Evolutionary conservation across 2,888 invertebrate genomes (phyloP).

Genomic region (Oligia latruncula): DNA sequence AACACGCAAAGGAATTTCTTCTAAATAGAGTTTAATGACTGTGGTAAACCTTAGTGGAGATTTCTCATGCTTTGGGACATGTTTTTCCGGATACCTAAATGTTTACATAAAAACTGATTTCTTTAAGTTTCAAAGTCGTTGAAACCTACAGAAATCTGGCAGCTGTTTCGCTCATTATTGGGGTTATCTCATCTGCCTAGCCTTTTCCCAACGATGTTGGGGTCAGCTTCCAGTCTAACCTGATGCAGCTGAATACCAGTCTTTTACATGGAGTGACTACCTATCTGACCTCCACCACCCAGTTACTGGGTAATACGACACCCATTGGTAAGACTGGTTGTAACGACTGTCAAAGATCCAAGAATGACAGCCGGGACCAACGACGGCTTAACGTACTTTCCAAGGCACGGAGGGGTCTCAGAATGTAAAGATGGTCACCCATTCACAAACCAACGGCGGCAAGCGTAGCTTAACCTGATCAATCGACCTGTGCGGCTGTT

Average conservation of each 20-base stretch:
- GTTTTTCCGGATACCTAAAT: not conserved
- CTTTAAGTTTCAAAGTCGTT: not conserved
- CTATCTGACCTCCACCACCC: not conserved
- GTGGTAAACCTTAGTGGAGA: not conserved
- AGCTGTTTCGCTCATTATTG: not conserved
- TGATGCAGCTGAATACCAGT: not conserved
- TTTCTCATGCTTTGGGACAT: not conserved
- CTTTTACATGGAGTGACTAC: not conserved
- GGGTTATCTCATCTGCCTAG: too few relatives aligned
- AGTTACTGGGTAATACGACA: not conserved
- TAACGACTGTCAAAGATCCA: not conserved
- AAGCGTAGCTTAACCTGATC: not conserved
- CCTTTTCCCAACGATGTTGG: not conserved
- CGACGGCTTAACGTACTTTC: not conserved
- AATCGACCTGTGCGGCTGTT: not conserved
- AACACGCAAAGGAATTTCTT: slow-evolving; percentile 18
- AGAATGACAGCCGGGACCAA: not conserved
- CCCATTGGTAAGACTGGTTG: not conserved
- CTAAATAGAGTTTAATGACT: slow-evolving; percentile 22
- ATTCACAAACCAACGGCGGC: too few relatives aligned
- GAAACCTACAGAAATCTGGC: not conserved
- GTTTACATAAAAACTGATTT: not conserved
- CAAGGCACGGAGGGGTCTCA: not conserved
- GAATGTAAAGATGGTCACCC: too few relatives aligned
- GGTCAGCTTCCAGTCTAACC: not conserved